A percentile compares a stretch with the other conserved stretches of the same genome.
phyloP scores from a whole-genome alignment of 2,113 vertebrate species.

The Brienomyrus longianalis region DNA sequence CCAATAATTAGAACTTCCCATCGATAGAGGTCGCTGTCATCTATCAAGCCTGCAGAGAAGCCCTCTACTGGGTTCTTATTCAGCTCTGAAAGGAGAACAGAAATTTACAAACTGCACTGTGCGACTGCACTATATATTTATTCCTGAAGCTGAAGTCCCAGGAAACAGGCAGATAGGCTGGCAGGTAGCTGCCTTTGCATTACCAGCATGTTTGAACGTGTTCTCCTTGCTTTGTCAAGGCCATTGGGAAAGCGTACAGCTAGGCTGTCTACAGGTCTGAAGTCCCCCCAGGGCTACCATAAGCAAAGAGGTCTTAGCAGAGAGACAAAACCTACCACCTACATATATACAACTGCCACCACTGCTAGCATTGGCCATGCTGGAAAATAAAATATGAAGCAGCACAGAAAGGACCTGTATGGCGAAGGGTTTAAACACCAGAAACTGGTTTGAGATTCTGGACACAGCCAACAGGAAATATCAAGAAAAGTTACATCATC shows the following conservation, averaged over 20 bases:
- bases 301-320: not conserved
- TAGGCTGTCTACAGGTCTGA: not conserved
- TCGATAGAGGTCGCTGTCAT: conserved; percentile 97
- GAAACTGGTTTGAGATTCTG: not conserved
- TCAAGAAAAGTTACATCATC: not conserved
- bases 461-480: not conserved
- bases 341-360: not conserved
- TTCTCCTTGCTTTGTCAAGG: not conserved
- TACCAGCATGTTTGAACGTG: not conserved
- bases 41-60: conserved; percentile 97
- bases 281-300: not conserved
- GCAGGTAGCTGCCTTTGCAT: not conserved
- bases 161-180: not conserved
- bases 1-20: conserved; percentile 99
- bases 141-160: not conserved
- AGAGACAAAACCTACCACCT: not conserved
- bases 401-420: not conserved
- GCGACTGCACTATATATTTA: not conserved
- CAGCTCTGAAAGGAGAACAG: conserved; percentile 73
- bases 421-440: not conserved
- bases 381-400: not conserved
- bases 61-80: conserved; percentile 99
- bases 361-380: not conserved
- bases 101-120: not conserved
- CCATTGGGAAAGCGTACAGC: not conserved